Base-by-base conservation (phyloP, 2,113 vertebrate genomes). In the Nipponia nippon region DNA sequence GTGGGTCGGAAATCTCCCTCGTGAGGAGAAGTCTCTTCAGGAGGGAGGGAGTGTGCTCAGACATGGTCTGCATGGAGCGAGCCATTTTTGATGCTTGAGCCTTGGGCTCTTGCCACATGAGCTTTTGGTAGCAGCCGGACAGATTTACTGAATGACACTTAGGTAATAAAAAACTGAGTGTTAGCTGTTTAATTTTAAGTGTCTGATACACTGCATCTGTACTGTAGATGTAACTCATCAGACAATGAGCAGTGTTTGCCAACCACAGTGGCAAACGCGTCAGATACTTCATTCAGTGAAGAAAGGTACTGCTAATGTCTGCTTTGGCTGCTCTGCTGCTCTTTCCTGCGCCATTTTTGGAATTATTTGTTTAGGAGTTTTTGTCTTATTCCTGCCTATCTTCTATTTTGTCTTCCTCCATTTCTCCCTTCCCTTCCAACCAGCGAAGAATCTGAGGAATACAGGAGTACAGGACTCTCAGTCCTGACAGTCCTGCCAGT, bases 181-280 rank as follows among this genome's bases (percentile, higher is more conserved):
- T 36, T 88, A 23, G 46, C 46, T 23, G 32, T 80, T 90, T 72
- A 32, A 83, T 83, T 92, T 97, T 90, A 78, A 90, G 71, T 84
- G 84, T 73, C 58, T 62, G 67, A 83, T 96, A 77, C 58, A n/a
- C 70, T 87, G 67, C 29, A 40, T 61, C 29, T 53, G 32, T 55
- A 21, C 49, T 11, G 14, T 38, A 66, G 71, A 42, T n/a, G 12
- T n/a, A 62, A 29, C 36, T 53, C 21, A 3, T 13, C 63, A 86
- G 81, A 80, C 50, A 27, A 10, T 17, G 32, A 79, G 22, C 63
- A 22, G 13, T 53, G 52, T 91, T 94, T 89, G 65, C 61, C 38
- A 72, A 4, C 6, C n/a, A 62, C 50, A 38, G 56, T 25, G 65
- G 40, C n/a, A 58, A 29, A 50, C 1, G 0, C 1, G 0, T 25